Evolutionary conservation across 2,888 invertebrate genomes (phyloP), one percentile per base, ranked within the genome.

Genomic region (Heliconius ismenius): DNA sequence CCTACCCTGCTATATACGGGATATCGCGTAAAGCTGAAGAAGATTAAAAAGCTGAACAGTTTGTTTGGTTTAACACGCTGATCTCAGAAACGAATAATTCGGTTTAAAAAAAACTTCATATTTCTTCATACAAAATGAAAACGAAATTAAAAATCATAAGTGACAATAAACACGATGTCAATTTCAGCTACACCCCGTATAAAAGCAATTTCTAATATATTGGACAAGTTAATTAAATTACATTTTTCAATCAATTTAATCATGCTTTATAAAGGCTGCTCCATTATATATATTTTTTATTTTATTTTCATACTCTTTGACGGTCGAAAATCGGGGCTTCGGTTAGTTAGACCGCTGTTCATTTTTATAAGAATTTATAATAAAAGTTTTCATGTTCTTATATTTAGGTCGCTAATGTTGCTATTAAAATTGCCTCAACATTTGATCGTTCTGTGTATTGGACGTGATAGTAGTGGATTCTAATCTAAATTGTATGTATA

Each of bases 281-380:
- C 15, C 58, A 70, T 70, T 58, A 58, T 54, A 24, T 9, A n/a
- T 26, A 58, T 13, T 58, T 36, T 58, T n/a, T 6, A 2, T 67
- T 67, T 67, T 18, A 43, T 67, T 67, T 58, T 58, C 32, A 58
- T 70, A 70, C 58, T 36, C 70, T 70, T 70, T 70, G 70, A 58
- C 58, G 70, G 7, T 58, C 18, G n/a, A 58, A 69, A 69, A 36
- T 36, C 70, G 70, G 32, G 32, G 36, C n/a, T 32, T 58, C 9
- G 58, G 32, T 58, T 58, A 70, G 54, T 70, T 58, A 58, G 36
- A 69, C 6, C 36, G 58, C 58, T 36, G 58, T 58, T 58, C 70
- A 36, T 70, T 70, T 70, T 58, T 32, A 58, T 70, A 58, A 58
- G 58, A 58, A 58, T 36, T 58, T 58, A 58, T 28, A n/a, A 58